These are phyloP conservation scores for Pyrocoelia pectoralis DNA, from an alignment of 2,888 invertebrate species.

Conservation along the genomic window DNA sequence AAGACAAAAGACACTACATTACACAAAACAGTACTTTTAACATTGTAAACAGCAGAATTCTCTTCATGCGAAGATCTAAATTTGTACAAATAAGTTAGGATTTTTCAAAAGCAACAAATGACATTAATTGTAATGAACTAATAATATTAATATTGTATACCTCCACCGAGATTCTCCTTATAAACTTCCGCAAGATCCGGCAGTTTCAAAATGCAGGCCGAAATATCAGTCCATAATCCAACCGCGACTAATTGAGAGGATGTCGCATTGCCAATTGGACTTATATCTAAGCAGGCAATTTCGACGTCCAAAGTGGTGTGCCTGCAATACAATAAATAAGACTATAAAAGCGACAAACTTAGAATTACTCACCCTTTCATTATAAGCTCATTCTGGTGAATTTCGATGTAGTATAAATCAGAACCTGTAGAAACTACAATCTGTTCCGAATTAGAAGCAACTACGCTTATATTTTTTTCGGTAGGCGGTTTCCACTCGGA, in stretches of 20 bases:
- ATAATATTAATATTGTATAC: constrained; percentile 58
- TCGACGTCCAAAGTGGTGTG: constrained; percentile 87
- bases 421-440: constrained; percentile 88
- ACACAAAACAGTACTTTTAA: no score
- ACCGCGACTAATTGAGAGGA: constrained; percentile 84
- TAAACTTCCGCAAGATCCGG: constrained; percentile 84
- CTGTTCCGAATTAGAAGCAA: constrained; percentile 80
- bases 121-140: no score
- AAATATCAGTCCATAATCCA: constrained; percentile 97
- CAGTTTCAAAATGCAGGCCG: constrained; percentile 83
- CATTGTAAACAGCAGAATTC: no score
- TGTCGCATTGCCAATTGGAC: constrained; percentile 72
- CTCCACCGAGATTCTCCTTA: constrained; percentile 88
- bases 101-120: no score
- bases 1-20: no score
- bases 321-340: constrained; percentile 53
- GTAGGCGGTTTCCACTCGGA: constrained; percentile 77
- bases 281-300: constrained; percentile 95
- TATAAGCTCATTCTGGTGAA: constrained; percentile 70
- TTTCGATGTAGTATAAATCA: constrained; percentile 83
- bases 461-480: constrained; percentile 85
- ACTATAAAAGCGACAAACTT: background rate
- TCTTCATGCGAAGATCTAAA: no score
- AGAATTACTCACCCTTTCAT: constrained; percentile 63
- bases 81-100: no score